These are phyloP conservation scores for Drosophila colorata DNA, from an alignment of 2,888 invertebrate species.

Conservation along the genomic window DNA sequence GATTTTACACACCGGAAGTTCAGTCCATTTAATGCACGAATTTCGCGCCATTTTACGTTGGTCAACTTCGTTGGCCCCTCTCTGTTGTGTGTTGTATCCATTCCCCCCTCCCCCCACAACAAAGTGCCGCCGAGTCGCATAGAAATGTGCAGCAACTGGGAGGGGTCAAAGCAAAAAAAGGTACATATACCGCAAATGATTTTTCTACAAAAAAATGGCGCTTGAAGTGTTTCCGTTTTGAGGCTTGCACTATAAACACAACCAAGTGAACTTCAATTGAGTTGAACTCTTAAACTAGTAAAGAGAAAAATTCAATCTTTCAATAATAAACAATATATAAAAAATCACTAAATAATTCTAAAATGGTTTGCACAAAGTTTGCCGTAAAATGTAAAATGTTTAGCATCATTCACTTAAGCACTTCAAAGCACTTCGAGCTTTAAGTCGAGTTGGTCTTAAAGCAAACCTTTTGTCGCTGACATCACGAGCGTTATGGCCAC, in stretches of 20 bases:
- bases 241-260: constrained; percentile 54
- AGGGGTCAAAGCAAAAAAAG: constrained; percentile 36
- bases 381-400: too few relatives aligned
- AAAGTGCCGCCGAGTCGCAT: constrained; percentile 35
- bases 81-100: constrained; percentile 2
- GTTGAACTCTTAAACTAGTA: constrained; percentile 2
- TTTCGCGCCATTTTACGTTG: constrained; percentile 76
- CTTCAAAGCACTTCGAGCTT: constrained; percentile 6
- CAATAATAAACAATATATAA: too few relatives aligned
- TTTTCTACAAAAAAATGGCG: constrained; percentile 43
- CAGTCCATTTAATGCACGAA: constrained; percentile 82
- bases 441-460: constrained; percentile 5
- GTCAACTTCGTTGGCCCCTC: constrained; percentile 49
- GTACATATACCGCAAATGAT: constrained; percentile 64
- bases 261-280: constrained; percentile 20
- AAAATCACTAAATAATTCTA: too few relatives aligned
- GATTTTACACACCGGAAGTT: constrained; percentile 80
- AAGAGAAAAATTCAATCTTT: background rate
- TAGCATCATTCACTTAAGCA: constrained; percentile 5
- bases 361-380: too few relatives aligned
- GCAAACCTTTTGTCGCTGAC: constrained; percentile 5
- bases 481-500: constrained; percentile 50
- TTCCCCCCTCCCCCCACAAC: constrained; percentile 18
- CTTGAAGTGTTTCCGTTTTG: constrained; percentile 64
- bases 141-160: constrained; percentile 18